Evolutionary conservation across 1,140 invertebrate genomes (phyloP).

Genomic region (Drosophila orena): DNA sequence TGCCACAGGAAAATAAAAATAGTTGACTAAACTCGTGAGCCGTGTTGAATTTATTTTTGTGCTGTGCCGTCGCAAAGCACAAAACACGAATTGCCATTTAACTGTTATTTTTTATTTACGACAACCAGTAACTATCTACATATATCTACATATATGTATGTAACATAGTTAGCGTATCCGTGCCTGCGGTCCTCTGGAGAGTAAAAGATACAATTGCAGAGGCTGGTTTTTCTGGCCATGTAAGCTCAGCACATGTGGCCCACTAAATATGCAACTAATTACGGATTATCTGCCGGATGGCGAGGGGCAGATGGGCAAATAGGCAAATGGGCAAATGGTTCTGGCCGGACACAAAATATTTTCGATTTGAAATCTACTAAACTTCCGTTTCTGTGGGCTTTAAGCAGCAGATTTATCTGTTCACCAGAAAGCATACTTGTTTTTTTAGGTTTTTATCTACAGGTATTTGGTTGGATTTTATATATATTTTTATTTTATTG

Average conservation of each 20-base stretch:
- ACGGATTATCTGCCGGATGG: constrained; percentile 51
- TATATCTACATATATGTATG: not conserved
- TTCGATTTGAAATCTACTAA: not conserved
- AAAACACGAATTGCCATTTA: constrained; percentile 75
- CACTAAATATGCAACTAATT: constrained; percentile 73
- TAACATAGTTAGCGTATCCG: constrained; percentile 22
- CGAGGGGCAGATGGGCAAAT: no score
- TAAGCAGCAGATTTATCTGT: not conserved
- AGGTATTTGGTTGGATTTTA: not conserved
- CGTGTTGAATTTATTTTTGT: constrained; percentile 49
- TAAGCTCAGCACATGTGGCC: constrained; percentile 39
- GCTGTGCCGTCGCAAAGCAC: constrained; percentile 30
- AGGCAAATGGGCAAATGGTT: not conserved
- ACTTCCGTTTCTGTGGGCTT: not conserved
- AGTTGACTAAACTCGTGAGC: constrained; percentile 59
- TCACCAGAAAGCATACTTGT: not conserved
- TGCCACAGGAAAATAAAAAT: constrained; percentile 57
- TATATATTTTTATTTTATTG: not conserved
- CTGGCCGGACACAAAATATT: not conserved
- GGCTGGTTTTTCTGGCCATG: constrained; percentile 16
- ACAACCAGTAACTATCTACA: constrained; percentile 1
- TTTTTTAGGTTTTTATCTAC: not conserved
- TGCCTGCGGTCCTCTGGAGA: constrained; percentile 25
- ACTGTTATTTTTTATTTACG: constrained; percentile 38
- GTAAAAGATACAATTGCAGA: constrained; percentile 40